A percentile compares a stretch with the other conserved stretches of the same genome.
Evolutionary conservation across 2,797 vertebrate species (phyloP).

Genomic region (Podarcis lilfordi): DNA sequence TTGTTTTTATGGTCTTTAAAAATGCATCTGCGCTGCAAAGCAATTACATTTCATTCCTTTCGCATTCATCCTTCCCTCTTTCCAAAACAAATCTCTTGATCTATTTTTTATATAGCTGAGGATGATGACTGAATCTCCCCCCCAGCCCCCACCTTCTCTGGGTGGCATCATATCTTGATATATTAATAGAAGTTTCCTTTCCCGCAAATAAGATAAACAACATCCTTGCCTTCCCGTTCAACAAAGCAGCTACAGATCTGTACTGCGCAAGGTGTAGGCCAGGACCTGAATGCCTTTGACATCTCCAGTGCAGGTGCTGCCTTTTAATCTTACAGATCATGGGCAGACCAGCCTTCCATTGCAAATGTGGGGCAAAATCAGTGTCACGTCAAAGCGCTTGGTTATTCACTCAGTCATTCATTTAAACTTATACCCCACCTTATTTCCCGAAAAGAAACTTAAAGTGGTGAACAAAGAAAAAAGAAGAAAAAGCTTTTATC

Average conservation of each 20-base stretch:
- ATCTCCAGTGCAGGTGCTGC: not conserved
- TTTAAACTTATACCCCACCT: not conserved
- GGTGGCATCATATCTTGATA: not conserved
- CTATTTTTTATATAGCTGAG: slow-evolving; percentile 56
- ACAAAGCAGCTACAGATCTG: not conserved
- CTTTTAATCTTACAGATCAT: not conserved
- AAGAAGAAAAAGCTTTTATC: too few species aligned
- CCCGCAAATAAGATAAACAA: slow-evolving; percentile 10
- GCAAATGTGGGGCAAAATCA: not conserved
- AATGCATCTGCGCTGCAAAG: slow-evolving; percentile 63
- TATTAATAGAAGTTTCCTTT: slow-evolving; percentile 17
- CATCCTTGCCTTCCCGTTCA: not conserved
- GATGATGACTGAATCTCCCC: slow-evolving; percentile 7
- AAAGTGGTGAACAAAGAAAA: too few species aligned
- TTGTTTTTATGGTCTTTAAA: slow-evolving; percentile 51
- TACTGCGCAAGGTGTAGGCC: not conserved
- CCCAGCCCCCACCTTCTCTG: not conserved
- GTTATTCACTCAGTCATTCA: too few species aligned
- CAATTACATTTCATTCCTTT: slow-evolving; percentile 45
- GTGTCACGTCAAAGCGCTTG: not conserved
- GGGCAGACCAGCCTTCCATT: not conserved
- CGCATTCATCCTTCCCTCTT: slow-evolving; percentile 20
- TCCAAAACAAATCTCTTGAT: slow-evolving; percentile 47
- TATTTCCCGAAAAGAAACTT: not conserved
- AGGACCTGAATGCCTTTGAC: slow-evolving; percentile 11